These are phyloP conservation scores for Poecilia latipinna DNA, from an alignment of 2,113 vertebrate species.

Conservation along the genomic window DNA sequence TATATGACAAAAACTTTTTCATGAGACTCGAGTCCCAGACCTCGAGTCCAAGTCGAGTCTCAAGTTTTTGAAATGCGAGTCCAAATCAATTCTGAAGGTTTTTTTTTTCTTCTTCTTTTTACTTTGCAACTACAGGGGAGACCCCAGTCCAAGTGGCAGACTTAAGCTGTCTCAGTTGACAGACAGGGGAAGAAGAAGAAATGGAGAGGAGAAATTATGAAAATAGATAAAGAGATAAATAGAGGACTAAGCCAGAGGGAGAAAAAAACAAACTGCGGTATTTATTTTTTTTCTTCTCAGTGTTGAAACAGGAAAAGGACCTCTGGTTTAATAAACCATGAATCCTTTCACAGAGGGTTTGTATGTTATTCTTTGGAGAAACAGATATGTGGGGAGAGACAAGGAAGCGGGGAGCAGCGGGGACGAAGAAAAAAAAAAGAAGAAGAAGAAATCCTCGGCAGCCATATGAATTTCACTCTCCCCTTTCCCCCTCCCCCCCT, in stretches of 20 bases:
- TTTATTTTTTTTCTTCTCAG: constrained; percentile 77
- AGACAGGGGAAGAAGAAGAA: background rate
- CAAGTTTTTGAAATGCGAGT: background rate
- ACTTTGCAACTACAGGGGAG: background rate
- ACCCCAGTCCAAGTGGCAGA: background rate
- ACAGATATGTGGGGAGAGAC: constrained; percentile 68
- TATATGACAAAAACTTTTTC: no score
- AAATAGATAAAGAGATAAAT: constrained; percentile 65
- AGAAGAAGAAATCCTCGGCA: constrained; percentile 54
- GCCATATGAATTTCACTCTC: constrained; percentile 57
- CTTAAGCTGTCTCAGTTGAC: background rate
- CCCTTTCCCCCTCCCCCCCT: constrained; percentile 18
- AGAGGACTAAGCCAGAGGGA: constrained; percentile 58
- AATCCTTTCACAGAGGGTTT: constrained; percentile 79
- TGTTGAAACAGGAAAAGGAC: constrained; percentile 81
- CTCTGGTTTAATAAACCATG: constrained; percentile 81
- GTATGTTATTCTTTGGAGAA: constrained; percentile 79
- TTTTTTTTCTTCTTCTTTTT: background rate
- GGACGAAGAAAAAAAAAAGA: constrained; percentile 4
- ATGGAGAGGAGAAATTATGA: constrained; percentile 26
- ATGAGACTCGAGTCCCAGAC: no score
- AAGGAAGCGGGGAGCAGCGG: constrained; percentile 48
- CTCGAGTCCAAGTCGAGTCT: no score
- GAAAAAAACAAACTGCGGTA: constrained; percentile 72
- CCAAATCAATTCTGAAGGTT: background rate